Evolutionary conservation across 2,797 vertebrate genomes (phyloP).

Genomic region (Poeciliopsis turneri): DNA sequence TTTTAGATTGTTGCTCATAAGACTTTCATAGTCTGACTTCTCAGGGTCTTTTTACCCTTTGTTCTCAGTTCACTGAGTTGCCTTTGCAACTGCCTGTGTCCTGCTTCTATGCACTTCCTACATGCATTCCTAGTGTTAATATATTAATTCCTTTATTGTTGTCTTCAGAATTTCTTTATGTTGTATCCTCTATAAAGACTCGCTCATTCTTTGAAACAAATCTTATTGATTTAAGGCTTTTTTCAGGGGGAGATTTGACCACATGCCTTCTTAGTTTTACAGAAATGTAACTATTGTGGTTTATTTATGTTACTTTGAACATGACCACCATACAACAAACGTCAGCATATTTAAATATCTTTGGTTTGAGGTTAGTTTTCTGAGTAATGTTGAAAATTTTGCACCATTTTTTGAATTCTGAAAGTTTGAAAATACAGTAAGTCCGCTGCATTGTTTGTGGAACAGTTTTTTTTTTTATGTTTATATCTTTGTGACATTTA

Average conservation of each 20-base stretch:
- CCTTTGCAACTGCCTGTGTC: background rate
- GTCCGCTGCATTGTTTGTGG: background rate
- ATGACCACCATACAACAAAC: background rate
- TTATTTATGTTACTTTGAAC: background rate
- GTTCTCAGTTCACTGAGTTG: background rate
- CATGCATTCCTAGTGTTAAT: background rate
- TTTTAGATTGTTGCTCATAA: background rate
- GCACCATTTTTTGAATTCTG: background rate
- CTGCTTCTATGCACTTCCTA: background rate
- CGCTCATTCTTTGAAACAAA: background rate
- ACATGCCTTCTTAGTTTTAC: background rate
- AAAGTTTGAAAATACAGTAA: background rate
- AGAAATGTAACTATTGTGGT: background rate
- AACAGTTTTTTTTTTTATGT: background rate
- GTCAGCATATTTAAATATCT: background rate
- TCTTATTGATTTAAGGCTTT: background rate
- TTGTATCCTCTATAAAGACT: background rate
- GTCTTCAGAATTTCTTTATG: background rate
- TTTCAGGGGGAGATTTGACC: background rate
- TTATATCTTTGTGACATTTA: background rate
- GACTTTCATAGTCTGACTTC: background rate
- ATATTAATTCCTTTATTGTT: background rate
- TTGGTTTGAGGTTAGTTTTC: background rate
- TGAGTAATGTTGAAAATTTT: background rate
- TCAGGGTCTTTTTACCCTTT: background rate